These are phyloP conservation scores for Mirza zaza DNA, from an alignment of 2,113 vertebrate genomes.

Conservation along the genomic window DNA sequence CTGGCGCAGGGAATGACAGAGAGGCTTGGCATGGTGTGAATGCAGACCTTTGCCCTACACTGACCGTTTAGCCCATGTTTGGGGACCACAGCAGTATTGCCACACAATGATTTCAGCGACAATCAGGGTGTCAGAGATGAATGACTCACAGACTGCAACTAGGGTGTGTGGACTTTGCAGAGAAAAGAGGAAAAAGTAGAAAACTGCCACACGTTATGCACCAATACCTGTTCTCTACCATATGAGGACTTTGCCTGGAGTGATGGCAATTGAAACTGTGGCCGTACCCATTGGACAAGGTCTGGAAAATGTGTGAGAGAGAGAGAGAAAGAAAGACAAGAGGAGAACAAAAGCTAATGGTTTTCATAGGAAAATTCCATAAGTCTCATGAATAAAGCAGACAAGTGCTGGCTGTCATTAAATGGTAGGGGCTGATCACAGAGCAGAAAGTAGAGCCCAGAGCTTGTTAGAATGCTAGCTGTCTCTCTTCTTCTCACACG, in stretches of 20 bases:
- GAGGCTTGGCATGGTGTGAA: background rate
- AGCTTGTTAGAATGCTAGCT: no score
- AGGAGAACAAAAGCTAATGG: background rate
- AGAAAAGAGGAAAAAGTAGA: slow-evolving; percentile 46
- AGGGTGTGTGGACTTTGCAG: background rate
- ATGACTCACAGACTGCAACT: slow-evolving; percentile 55
- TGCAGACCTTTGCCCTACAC: slow-evolving; percentile 33
- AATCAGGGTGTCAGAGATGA: slow-evolving; percentile 72
- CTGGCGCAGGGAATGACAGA: background rate
- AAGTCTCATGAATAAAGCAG: no score
- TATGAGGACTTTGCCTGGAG: slow-evolving; percentile 18
- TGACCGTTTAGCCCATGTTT: background rate
- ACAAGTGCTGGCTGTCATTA: no score
- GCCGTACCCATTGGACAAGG: background rate
- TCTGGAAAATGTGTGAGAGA: background rate
- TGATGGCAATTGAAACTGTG: background rate
- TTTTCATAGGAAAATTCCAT: no score
- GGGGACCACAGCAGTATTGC: slow-evolving; percentile 47
- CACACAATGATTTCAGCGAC: slow-evolving; percentile 67
- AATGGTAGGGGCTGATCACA: no score
- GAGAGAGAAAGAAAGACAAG: no score
- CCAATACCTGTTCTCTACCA: slow-evolving; percentile 9
- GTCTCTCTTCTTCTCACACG: background rate
- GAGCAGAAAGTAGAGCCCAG: no score
- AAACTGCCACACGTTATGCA: background rate